phyloP scores from a whole-genome alignment of 2,797 vertebrate genomes.

The Lagocephalus sceleratus region DNA sequence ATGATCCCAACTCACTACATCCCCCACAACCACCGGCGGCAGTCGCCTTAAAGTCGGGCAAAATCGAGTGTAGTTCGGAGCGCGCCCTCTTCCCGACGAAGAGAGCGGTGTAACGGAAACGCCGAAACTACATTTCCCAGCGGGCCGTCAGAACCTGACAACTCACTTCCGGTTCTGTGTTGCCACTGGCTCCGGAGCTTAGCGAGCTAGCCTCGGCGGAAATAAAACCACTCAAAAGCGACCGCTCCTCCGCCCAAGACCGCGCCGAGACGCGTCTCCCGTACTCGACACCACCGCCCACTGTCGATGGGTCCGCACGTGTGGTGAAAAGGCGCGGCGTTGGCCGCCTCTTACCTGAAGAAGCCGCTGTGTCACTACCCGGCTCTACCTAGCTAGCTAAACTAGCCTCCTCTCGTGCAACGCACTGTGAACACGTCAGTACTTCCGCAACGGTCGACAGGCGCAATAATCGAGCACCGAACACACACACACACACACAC shows the following conservation, averaged over 20 bases:
- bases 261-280: not conserved
- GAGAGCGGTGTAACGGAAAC: rapidly evolving
- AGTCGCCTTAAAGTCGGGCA: rapidly evolving
- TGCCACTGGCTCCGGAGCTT: conserved; percentile 34
- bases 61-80: conserved; percentile 55
- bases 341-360: conserved; percentile 72
- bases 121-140: conserved; percentile 72
- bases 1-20: conserved; percentile 32
- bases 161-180: conserved; percentile 78
- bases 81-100: rapidly evolving
- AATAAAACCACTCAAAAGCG: conserved; percentile 19
- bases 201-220: conserved; percentile 31
- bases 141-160: conserved; percentile 59
- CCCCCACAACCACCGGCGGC: conserved; percentile 34
- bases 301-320: not conserved
- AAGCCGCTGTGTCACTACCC: conserved; percentile 78
- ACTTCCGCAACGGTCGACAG: conserved; percentile 62
- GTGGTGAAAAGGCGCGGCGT: conserved; percentile 14
- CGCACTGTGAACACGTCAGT: conserved; percentile 79
- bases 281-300: rapidly evolving
- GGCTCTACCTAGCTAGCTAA: conserved; percentile 72
- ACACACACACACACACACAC: too few relatives aligned
- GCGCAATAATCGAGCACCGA: conserved; percentile 27
- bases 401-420: conserved; percentile 62
- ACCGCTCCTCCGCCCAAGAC: not conserved